These are phyloP conservation scores for Cyphomyrus plagiostoma DNA, from an alignment of 2,113 vertebrate genomes.

Conservation along the genomic window DNA sequence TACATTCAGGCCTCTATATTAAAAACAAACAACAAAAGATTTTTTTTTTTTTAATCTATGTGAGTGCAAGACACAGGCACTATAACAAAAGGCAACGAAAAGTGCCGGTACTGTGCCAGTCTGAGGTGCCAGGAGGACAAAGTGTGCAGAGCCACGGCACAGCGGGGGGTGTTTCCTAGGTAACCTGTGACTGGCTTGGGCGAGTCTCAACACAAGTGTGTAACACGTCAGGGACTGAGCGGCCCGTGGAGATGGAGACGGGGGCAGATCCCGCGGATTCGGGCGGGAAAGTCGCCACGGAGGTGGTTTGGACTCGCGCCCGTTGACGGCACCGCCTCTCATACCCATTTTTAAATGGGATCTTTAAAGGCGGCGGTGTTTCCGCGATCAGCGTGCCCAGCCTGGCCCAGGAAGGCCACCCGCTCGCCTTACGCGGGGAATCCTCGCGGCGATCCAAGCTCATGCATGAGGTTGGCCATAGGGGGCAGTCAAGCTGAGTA, in stretches of 20 bases:
- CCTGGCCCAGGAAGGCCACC: not conserved
- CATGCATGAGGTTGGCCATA: not conserved
- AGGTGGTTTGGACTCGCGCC: not conserved
- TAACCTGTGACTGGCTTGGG: not conserved
- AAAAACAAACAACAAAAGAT: not conserved
- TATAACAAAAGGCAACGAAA: not conserved
- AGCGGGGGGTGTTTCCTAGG: not conserved
- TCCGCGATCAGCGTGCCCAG: not conserved
- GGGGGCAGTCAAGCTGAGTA: not conserved
- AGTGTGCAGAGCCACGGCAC: not conserved
- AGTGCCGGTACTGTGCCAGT: not conserved
- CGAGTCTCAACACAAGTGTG: not conserved
- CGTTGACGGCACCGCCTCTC: not conserved
- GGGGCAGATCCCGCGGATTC: not conserved
- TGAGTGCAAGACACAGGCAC: not conserved
- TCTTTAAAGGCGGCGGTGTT: not conserved
- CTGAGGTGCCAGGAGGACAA: not conserved
- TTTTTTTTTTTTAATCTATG: not conserved
- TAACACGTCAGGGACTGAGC: not conserved
- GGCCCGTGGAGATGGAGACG: not conserved
- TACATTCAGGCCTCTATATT: not conserved
- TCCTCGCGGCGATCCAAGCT: not conserved
- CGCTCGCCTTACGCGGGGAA: not conserved
- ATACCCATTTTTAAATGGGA: not conserved
- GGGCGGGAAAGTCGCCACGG: not conserved